Percentiles rank a stretch among this genome's conserved stretches.
Evolutionary conservation across 2,888 invertebrate genomes (phyloP).

Genomic region (Digitonthophagus gazella): DNA sequence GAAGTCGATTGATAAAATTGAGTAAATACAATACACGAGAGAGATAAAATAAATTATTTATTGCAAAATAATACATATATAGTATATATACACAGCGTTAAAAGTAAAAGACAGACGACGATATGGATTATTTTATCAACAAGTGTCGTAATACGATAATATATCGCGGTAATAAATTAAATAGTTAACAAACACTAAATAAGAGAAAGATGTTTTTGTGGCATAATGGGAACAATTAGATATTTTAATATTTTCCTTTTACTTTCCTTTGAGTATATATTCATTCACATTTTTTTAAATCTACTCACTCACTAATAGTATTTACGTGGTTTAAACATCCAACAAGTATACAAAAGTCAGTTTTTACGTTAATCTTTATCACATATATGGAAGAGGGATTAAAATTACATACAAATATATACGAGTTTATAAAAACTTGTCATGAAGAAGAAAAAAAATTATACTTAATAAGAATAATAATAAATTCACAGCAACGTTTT

Average conservation of each 20-base stretch:
- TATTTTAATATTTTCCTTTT: not conserved
- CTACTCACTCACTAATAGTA: too few species aligned
- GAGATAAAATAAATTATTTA: constrained; percentile 15
- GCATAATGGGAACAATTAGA: not conserved
- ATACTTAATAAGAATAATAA: not conserved
- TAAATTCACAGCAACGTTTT: not conserved
- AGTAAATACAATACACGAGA: not conserved
- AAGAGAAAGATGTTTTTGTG: not conserved
- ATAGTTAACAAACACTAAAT: constrained; percentile 10
- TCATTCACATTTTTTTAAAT: too few species aligned
- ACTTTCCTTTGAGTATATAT: too few species aligned
- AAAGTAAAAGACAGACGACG: constrained; percentile 1
- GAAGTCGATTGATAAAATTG: not conserved
- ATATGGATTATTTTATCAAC: constrained; percentile 1
- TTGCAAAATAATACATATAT: constrained; percentile 14
- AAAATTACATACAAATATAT: not conserved
- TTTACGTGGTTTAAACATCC: too few species aligned
- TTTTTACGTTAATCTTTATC: constrained; percentile 23
- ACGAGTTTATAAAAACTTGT: not conserved
- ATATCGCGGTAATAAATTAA: constrained; percentile 10
- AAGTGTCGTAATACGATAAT: constrained; percentile 2
- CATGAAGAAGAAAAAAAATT: not conserved
- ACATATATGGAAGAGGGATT: constrained; percentile 26
- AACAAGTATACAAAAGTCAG: too few species aligned
- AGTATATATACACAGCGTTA: not conserved